phyloP scores from a whole-genome alignment of 2,888 invertebrate species.

The Himalopsyche kuldschensis region DNA sequence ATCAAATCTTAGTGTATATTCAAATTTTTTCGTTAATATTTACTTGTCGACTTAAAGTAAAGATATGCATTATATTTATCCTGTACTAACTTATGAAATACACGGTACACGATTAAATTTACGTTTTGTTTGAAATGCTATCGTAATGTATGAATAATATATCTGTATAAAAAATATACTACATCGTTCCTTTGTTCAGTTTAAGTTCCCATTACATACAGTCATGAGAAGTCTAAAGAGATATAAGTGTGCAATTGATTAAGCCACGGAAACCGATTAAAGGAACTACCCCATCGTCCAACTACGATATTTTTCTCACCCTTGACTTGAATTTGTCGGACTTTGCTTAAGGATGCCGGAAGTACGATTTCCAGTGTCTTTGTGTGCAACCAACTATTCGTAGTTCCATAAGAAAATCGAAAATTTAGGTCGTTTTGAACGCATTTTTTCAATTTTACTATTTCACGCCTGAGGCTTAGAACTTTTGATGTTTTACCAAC shows the following conservation, averaged over 20 bases:
- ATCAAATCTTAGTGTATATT: background rate
- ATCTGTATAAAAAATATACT: background rate
- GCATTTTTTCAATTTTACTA: too few species aligned
- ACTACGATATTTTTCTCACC: background rate
- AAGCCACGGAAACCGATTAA: background rate
- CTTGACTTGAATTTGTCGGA: background rate
- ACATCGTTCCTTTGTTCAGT: background rate
- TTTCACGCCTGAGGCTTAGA: too few species aligned
- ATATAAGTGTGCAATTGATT: background rate
- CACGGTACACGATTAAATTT: too few species aligned
- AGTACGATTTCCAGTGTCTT: background rate
- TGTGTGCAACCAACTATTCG: background rate
- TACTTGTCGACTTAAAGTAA: background rate
- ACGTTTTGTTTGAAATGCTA: too few species aligned
- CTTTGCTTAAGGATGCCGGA: background rate
- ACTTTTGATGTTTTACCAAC: too few species aligned
- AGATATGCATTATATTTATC: background rate
- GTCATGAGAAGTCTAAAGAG: background rate
- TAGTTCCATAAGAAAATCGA: background rate
- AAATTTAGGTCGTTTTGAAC: background rate
- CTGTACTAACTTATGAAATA: too few species aligned
- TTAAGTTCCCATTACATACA: background rate
- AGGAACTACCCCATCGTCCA: background rate
- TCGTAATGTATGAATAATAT: too few species aligned
- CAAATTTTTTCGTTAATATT: background rate